phyloP scores from a whole-genome alignment of 2,888 invertebrate species.

The Pristionchus mayeri region DNA sequence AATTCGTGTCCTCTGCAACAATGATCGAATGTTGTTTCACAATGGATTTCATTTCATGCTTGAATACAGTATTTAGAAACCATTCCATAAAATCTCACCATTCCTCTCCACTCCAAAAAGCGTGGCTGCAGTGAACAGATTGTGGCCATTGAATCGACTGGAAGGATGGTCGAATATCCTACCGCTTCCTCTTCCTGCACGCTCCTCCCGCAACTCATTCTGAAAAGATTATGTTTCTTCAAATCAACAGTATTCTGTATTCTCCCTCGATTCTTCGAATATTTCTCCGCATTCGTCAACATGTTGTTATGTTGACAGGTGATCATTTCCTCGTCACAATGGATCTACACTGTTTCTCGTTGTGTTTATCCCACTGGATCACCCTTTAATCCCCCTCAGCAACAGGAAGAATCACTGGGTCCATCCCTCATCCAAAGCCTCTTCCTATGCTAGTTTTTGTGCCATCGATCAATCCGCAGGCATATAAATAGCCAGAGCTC shows the following conservation, averaged over 20 bases:
- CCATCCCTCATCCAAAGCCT: background rate
- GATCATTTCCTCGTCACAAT: too few relatives aligned
- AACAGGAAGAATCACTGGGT: background rate
- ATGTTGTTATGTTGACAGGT: too few relatives aligned
- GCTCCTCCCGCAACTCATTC: slow-evolving; percentile 53
- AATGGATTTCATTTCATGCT: background rate
- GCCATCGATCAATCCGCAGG: background rate
- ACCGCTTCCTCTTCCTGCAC: slow-evolving; percentile 33
- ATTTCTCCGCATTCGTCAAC: too few relatives aligned
- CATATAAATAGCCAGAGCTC: background rate
- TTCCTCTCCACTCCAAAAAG: slow-evolving; percentile 55
- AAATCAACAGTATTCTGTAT: too few relatives aligned
- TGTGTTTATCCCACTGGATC: background rate
- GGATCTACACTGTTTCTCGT: too few relatives aligned
- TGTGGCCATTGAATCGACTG: slow-evolving; percentile 53
- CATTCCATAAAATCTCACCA: slow-evolving; percentile 5
- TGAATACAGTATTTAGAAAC: background rate
- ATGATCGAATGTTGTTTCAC: slow-evolving; percentile 6
- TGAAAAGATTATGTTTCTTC: slow-evolving; percentile 41
- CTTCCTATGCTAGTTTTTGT: background rate
- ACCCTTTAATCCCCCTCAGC: background rate
- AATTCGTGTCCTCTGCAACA: slow-evolving; percentile 49
- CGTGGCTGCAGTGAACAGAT: slow-evolving; percentile 61
- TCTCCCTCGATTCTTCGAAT: too few relatives aligned
- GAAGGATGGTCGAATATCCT: slow-evolving; percentile 59